These are phyloP conservation scores for Leucophora obtusa DNA, from an alignment of 2,888 invertebrate genomes.

Conservation along the genomic window DNA sequence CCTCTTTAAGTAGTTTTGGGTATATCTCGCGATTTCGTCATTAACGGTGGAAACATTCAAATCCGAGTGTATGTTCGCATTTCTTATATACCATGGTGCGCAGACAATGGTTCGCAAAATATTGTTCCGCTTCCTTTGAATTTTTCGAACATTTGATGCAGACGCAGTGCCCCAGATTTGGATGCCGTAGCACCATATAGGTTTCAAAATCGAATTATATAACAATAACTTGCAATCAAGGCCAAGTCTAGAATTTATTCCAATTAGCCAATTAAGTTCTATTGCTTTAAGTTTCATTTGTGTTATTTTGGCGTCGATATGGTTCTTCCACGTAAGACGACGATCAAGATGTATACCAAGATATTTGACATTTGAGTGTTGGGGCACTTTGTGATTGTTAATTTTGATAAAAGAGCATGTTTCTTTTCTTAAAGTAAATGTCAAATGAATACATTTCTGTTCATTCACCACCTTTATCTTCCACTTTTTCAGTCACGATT, in stretches of 20 bases:
- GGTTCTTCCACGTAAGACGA: background rate
- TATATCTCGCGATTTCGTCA: no score
- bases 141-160: background rate
- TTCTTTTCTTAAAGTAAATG: background rate
- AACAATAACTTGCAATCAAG: background rate
- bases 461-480: background rate
- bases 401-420: background rate
- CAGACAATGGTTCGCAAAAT: background rate
- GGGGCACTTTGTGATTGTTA: background rate
- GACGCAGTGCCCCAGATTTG: slow-evolving; percentile 14
- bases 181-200: background rate
- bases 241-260: background rate
- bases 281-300: background rate
- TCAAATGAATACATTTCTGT: background rate
- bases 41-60: background rate
- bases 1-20: background rate
- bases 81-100: slow-evolving; percentile 13
- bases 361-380: background rate
- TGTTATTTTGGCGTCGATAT: background rate
- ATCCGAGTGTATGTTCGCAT: background rate
- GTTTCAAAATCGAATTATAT: background rate
- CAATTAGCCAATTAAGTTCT: background rate
- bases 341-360: background rate
- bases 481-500: background rate
- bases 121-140: background rate